Conservation (phyloP, 1,140 invertebrate species). For the Thaumatotibia leucotreta region DNA sequence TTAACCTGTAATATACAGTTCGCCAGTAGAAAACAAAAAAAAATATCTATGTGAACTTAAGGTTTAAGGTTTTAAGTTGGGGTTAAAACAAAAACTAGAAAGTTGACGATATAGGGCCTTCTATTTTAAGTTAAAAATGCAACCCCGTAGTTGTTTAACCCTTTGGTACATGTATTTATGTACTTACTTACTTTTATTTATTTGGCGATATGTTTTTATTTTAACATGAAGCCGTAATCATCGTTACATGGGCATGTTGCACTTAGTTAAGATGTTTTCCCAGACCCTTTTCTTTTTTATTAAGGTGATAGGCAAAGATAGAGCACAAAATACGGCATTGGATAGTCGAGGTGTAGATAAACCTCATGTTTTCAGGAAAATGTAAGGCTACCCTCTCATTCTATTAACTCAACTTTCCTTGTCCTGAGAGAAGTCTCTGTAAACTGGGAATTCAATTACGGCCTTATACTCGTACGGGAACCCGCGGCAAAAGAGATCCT, state of each 20-base stretch:
- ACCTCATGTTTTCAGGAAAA: not conserved
- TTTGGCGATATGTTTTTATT: too few relatives aligned
- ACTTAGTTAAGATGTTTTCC: not conserved
- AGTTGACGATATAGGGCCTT: too few relatives aligned
- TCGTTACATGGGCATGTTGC: too few relatives aligned
- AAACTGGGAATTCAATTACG: not conserved
- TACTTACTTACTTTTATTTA: not conserved
- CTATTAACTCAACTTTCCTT: not conserved
- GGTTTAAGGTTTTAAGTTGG: too few relatives aligned
- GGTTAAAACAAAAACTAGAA: too few relatives aligned
- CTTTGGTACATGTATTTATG: not conserved
- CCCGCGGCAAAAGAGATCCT: too few relatives aligned
- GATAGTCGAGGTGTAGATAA: slow-evolving; percentile 2
- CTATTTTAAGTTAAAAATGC: not conserved
- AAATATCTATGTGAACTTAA: too few relatives aligned
- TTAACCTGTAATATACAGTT: too few relatives aligned
- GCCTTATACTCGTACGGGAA: not conserved
- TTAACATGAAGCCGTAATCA: too few relatives aligned
- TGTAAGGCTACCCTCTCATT: not conserved
- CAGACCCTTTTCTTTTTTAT: not conserved
- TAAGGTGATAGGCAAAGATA: not conserved
- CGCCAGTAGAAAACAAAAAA: too few relatives aligned
- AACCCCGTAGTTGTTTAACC: not conserved
- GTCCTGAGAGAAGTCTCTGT: not conserved
- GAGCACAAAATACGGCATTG: not conserved